Base-by-base conservation (phyloP, 2,797 vertebrate genomes). In the Echiichthys vipera region DNA sequence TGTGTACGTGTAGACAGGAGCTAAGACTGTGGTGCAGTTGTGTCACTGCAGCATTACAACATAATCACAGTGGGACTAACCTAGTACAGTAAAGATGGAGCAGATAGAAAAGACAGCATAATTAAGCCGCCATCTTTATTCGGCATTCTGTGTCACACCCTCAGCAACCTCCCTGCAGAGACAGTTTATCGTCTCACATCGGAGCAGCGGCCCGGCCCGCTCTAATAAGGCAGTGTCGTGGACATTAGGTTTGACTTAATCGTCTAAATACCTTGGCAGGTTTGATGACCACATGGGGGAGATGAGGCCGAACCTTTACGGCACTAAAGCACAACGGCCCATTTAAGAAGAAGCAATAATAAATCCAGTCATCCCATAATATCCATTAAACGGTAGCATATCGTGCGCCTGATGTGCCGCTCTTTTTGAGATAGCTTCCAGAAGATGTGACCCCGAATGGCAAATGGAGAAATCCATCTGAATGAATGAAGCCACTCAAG, bases 371-470 rank as follows among this genome's bases (percentile, higher is more conserved):
- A 59, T 56, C 43, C 63, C 15, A 4, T 55, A 32, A 45, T 45
- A 65, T 46, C 53, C 32, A 42, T 65, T 50, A 78, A 22, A 49
- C 24, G 14, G 29, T 0, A 29, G 30, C 46, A 14, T 22, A 29
- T 13, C 45, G 24, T 43, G 18, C 7, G 6, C 17, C 47, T 58
- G 3, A 64, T 61, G 17, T 18, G 25, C 24, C 15, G 0, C 45
- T 29, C 18, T 27, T 69, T 49, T 69, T 49, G 7, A 39, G 49
- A 45, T 15, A 13, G 15, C 29, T 55, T 14, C 39, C 14, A 34
- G 43, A 20, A n/a, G 27, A 57, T 56, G 56, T 73, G 72, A 69
- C 24, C n/a, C 36, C 57, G 43, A 59, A 57, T 45, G 39, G 1
- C 10, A 0, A 46, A 46, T n/a, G 11, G 42, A 46, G n/a, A 62